Evolutionary conservation across 2,797 vertebrate genomes (phyloP).

Genomic region (Alexandromys oeconomus): DNA sequence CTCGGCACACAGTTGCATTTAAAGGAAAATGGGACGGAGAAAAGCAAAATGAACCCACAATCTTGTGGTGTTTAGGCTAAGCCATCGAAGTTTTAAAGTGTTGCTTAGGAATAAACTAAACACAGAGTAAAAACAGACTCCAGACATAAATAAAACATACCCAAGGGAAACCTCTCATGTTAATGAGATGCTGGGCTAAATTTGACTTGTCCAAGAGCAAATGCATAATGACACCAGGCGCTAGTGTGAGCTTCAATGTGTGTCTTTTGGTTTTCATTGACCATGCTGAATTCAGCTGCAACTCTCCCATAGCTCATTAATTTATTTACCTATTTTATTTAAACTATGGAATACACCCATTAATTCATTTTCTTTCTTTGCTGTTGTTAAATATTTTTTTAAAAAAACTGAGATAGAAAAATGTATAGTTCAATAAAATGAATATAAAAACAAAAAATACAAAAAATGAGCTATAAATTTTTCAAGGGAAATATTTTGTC

Average conservation of each 20-base stretch:
- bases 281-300: neutral
- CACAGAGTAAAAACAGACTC: slow-evolving; percentile 48
- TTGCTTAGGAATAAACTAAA: slow-evolving; percentile 69
- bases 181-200: slow-evolving; percentile 14
- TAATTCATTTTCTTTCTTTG: neutral
- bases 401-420: neutral
- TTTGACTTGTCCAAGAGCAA: slow-evolving; percentile 22
- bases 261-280: neutral
- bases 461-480: too few relatives aligned
- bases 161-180: neutral
- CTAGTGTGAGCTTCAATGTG: neutral
- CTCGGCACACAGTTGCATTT: slow-evolving; percentile 31
- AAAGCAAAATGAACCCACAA: slow-evolving; percentile 36
- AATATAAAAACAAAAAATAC: too few relatives aligned
- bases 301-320: neutral
- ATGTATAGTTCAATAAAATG: too few relatives aligned
- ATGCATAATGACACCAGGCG: neutral
- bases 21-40: slow-evolving; percentile 59
- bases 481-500: neutral
- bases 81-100: slow-evolving; percentile 52
- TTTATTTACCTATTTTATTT: slow-evolving; percentile 19
- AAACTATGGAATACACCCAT: neutral
- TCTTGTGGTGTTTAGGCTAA: slow-evolving; percentile 61
- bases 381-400: neutral
- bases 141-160: slow-evolving; percentile 47